These are phyloP conservation scores for Amblyornis subalaris DNA, from an alignment of 2,113 vertebrate species.

Conservation along the genomic window DNA sequence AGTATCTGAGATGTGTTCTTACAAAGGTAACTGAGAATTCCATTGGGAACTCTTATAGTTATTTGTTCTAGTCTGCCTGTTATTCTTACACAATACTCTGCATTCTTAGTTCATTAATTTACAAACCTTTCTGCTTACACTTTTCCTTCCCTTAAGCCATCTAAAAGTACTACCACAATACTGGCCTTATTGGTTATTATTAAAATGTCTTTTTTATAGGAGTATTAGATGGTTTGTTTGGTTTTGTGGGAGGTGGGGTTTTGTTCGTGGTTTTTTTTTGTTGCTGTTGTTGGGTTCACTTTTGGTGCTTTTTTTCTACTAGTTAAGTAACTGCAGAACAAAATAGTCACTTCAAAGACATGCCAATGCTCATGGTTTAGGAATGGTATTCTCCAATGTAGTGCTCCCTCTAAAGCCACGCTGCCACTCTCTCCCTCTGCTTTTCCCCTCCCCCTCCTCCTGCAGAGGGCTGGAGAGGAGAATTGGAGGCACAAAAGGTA, in stretches of 20 bases:
- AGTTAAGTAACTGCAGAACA: background rate
- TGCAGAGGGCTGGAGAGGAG: background rate
- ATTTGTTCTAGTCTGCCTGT: background rate
- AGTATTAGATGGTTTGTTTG: background rate
- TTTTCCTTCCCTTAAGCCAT: background rate
- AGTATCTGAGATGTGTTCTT: background rate
- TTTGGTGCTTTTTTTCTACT: background rate
- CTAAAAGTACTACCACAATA: background rate
- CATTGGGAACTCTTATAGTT: background rate
- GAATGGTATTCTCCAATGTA: background rate
- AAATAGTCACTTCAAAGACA: background rate
- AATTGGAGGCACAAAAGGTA: background rate
- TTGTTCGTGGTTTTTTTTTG: background rate
- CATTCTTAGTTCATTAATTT: background rate
- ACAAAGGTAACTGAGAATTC: background rate
- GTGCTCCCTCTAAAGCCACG: background rate
- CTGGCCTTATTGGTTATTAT: background rate
- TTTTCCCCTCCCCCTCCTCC: background rate
- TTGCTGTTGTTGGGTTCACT: background rate
- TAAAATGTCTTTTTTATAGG: background rate
- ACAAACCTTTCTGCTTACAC: background rate
- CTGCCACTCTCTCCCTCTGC: rapidly evolving
- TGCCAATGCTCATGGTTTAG: background rate
- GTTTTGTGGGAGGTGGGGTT: rapidly evolving
- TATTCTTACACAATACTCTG: background rate